Conservation (phyloP, 2,113 vertebrate species). For the Rhea pennata region DNA sequence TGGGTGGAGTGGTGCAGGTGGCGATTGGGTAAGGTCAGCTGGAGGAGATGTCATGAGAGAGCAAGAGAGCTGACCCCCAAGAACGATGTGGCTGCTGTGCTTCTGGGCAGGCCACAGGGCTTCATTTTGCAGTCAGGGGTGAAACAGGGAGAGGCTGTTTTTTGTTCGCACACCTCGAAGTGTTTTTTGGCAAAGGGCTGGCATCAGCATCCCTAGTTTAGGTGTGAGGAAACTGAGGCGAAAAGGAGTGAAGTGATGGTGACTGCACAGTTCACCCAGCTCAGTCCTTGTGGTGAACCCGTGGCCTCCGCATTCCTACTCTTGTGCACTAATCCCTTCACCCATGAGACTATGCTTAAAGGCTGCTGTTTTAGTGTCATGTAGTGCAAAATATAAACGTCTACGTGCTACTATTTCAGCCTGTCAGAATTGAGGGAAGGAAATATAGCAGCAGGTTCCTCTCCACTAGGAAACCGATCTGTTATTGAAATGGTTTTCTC, state of each 20-base stretch:
- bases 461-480: constrained; percentile 45
- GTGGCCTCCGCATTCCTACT: background rate
- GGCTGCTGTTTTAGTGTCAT: background rate
- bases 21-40: background rate
- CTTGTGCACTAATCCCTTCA: fast-evolving
- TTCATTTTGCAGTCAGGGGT: background rate
- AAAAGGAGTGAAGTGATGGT: background rate
- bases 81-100: background rate
- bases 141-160: background rate
- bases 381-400: background rate
- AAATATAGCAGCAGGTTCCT: constrained; percentile 45
- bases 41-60: background rate
- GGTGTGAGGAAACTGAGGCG: background rate
- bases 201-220: background rate
- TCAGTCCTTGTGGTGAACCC: background rate
- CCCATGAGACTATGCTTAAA: background rate
- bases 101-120: too few species aligned
- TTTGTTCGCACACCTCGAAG: background rate
- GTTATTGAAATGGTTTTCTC: constrained; percentile 47
- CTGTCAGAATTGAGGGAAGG: constrained; percentile 46
- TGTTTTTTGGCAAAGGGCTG: background rate
- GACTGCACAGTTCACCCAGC: fast-evolving
- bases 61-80: background rate
- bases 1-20: fast-evolving
- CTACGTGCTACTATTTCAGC: constrained; percentile 35